Evolutionary conservation across 2,113 vertebrate genomes (phyloP).

Genomic region (Eublepharis macularius): DNA sequence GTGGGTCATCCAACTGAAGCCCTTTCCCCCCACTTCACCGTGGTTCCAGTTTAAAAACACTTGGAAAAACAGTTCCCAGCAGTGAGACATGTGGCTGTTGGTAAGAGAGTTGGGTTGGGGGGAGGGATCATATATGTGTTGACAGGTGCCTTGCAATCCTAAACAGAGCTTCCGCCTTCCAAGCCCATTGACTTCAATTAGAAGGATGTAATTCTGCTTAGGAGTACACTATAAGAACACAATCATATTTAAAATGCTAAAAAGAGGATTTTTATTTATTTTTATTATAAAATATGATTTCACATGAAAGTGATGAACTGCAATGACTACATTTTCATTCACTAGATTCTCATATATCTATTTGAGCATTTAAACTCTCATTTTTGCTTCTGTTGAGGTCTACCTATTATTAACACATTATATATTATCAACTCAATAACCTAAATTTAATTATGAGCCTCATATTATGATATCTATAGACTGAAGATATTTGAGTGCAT

Average conservation of each 20-base stretch:
- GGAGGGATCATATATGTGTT: conserved; percentile 9
- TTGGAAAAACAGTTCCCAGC: too few relatives aligned
- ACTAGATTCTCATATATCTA: background rate
- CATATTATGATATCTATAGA: conserved; percentile 13
- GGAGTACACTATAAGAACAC: background rate
- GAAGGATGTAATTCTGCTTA: too few relatives aligned
- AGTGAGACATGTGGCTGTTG: too few relatives aligned
- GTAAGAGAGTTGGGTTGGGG: too few relatives aligned
- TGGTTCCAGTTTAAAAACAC: too few relatives aligned
- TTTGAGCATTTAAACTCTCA: conserved; percentile 19
- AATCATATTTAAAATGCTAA: background rate
- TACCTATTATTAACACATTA: conserved; percentile 12
- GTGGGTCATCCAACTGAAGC: too few relatives aligned
- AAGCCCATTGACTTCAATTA: too few relatives aligned
- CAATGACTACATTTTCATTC: background rate
- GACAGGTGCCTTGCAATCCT: conserved; percentile 12
- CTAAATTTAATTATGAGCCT: conserved; percentile 14
- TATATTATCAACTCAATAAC: conserved; percentile 36
- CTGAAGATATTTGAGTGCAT: background rate
- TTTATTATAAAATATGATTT: conserved; percentile 32
- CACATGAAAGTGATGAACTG: conserved; percentile 10
- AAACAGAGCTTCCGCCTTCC: too few relatives aligned
- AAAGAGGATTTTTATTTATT: background rate
- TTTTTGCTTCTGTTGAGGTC: conserved; percentile 12
- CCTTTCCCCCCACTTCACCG: too few relatives aligned